phyloP scores from a whole-genome alignment of 2,888 invertebrate species.

The Leucophora obtusa region DNA sequence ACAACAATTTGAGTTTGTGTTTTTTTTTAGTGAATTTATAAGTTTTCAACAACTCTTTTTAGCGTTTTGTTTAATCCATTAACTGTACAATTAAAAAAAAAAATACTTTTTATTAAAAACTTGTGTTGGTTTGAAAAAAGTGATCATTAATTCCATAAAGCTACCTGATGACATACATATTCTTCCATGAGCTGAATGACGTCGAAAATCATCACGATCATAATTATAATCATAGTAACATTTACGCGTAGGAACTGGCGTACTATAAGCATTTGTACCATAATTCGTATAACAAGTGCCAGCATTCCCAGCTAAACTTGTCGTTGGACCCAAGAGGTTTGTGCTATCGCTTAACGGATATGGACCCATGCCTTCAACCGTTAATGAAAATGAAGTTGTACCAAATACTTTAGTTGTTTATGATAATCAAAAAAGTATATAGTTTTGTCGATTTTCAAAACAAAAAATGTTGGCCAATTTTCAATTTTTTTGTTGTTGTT shows the following conservation, averaged over 20 bases:
- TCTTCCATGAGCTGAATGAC: conserved; percentile 79
- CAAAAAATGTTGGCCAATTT: conserved; percentile 54
- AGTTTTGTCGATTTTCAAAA: conserved; percentile 48
- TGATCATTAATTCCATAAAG: conserved; percentile 46
- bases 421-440: neutral
- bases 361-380: conserved; percentile 80
- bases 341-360: conserved; percentile 79
- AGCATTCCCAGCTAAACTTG: conserved; percentile 74
- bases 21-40: neutral
- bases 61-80: conserved; percentile 36
- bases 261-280: conserved; percentile 77
- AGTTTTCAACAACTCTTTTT: conserved; percentile 52
- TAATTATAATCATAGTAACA: conserved; percentile 77
- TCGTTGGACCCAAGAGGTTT: conserved; percentile 78
- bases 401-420: conserved; percentile 77
- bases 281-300: conserved; percentile 78
- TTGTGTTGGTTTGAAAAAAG: conserved; percentile 37
- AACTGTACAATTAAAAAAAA: conserved; percentile 31
- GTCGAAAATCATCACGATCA: conserved; percentile 77
- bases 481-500: conserved; percentile 37
- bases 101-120: conserved; percentile 23
- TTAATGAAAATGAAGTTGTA: conserved; percentile 79
- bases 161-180: conserved; percentile 77
- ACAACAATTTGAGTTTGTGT: conserved; percentile 21
- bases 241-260: conserved; percentile 78